Base-by-base conservation (phyloP, 1,140 invertebrate species). In the Hydropsyche tenuis region DNA sequence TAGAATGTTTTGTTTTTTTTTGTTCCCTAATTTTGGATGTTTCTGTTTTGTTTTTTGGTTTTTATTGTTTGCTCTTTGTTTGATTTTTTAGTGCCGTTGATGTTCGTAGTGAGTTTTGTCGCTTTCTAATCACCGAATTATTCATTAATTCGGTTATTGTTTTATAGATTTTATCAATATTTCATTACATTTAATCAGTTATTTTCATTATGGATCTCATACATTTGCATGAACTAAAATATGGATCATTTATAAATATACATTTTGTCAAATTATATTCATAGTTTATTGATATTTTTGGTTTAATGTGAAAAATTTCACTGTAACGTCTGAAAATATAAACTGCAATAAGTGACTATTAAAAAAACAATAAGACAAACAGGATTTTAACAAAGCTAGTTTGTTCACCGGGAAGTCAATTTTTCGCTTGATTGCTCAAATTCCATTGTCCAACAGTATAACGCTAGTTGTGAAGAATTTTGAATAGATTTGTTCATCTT, bases 401-500 rank as follows among this genome's bases (percentile, higher is more conserved):
- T 60, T 25, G 45, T 48, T 48, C 23, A 68, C 37, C 11, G 43
- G 68, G 48, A 70, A 70, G 68, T 70, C 68, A 27, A 70, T 70
- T 70, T 23, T 27, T 46, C 68, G 68, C 46, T 70, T 14, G 68
- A 56, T 22, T 46, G 68, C 46, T 30, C 68, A 56, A 56, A 23
- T 16, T 70, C 68, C 48, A 70, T 70, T 70, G 68, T 70, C 66
- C 16, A 45, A 7, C 66, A 37, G 25, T 69, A 42, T 42, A 18
- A 51, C 45, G 23, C 22, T 22, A 70, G n/a, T 70, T 45, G 68
- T 46, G 25, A 53, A 70, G 48, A 70, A 70, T 70, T 45, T 56
- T 70, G 46, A 70, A 70, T 70, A 25, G 65, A 68, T 22, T 63
- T 45, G 56, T 72, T 14, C 72, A 65, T 73, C 42, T 66, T 25